Conservation (phyloP, 2,113 vertebrate species). For the Hystrix brachyura region DNA sequence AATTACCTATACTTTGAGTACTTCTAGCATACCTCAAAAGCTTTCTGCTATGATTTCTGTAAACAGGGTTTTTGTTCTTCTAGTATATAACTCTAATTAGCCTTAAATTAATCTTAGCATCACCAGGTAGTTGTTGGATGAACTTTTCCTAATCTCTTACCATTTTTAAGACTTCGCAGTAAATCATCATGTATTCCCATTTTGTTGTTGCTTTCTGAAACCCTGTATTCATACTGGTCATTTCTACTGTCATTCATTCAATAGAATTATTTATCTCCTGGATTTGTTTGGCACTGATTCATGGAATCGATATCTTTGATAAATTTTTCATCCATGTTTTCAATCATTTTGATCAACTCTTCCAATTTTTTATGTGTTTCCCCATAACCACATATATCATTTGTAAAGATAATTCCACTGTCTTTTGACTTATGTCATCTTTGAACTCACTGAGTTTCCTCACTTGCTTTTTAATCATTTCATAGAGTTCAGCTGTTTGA, state of each 20-base stretch:
- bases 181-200: background rate
- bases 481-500: background rate
- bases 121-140: background rate
- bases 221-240: background rate
- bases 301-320: background rate
- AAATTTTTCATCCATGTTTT: background rate
- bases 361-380: background rate
- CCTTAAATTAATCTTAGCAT: background rate
- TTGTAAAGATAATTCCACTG: background rate
- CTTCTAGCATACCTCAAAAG: background rate
- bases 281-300: background rate
- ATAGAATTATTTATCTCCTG: background rate
- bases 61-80: background rate
- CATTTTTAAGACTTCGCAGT: background rate
- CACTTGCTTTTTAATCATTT: background rate
- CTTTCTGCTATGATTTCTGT: background rate
- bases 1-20: background rate
- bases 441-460: background rate
- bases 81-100: background rate
- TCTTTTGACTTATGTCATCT: background rate
- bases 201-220: background rate
- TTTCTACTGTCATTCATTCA: background rate
- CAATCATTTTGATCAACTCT: background rate
- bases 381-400: background rate
- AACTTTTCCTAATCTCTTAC: background rate